Evolutionary conservation across 2,797 vertebrate genomes (phyloP).

Genomic region (Luscinia luscinia): DNA sequence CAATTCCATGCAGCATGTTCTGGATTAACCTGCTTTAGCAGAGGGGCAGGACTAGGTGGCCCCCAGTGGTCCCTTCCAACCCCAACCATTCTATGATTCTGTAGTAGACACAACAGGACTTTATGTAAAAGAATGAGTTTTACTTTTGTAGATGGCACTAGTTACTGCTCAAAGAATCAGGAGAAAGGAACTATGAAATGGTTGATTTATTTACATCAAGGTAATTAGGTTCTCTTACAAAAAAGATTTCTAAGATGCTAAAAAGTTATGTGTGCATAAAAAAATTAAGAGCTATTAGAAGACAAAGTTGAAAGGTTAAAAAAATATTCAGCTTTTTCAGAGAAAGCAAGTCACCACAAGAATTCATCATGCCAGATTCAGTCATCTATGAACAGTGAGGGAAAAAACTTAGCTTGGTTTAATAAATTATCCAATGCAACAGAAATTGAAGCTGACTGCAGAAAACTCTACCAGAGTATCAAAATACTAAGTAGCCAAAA

Average conservation of each 20-base stretch:
- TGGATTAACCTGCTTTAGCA: not conserved
- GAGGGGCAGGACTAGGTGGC: not conserved
- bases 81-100: not conserved
- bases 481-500: not conserved
- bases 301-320: not conserved
- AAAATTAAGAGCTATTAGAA: not conserved
- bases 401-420: not conserved
- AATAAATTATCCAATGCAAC: not conserved
- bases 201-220: not conserved
- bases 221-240: not conserved
- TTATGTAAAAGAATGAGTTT: not conserved
- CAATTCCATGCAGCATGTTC: not conserved
- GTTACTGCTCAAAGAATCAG: not conserved
- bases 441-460: not conserved
- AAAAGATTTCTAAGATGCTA: not conserved
- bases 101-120: not conserved
- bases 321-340: not conserved
- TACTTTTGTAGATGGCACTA: not conserved
- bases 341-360: not conserved
- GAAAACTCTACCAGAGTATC: not conserved
- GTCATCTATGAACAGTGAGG: not conserved
- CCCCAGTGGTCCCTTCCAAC: not conserved
- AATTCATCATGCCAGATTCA: not conserved
- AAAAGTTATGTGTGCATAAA: not conserved
- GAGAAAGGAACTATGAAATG: not conserved